A percentile compares a stretch with the other conserved stretches of the same genome.
phyloP scores from a whole-genome alignment of 2,113 vertebrate species.

The Hystrix cristata region DNA sequence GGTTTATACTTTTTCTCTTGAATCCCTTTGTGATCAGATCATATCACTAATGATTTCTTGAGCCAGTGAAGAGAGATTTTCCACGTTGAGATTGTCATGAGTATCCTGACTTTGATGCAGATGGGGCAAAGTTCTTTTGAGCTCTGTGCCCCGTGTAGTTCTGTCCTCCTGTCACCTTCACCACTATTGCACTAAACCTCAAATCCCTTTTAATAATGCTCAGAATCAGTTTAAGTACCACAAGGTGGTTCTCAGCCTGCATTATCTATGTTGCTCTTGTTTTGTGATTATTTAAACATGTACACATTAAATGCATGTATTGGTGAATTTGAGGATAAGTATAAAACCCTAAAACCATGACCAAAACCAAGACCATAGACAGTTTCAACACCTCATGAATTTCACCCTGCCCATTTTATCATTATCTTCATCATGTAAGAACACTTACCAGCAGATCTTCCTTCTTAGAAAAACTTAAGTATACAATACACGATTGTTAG shows the following conservation, averaged over 20 bases:
- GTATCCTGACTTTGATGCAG: neutral
- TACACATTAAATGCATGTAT: neutral
- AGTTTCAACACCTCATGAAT: too few species aligned
- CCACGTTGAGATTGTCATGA: neutral
- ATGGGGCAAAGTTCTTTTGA: neutral
- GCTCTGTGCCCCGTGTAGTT: neutral
- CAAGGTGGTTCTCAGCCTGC: neutral
- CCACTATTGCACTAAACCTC: too few species aligned
- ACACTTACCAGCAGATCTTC: neutral
- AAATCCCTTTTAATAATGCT: neutral
- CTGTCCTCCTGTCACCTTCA: neutral
- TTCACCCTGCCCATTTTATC: neutral
- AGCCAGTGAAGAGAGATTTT: neutral
- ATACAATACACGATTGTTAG: neutral
- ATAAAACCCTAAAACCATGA: neutral
- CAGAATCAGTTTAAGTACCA: neutral
- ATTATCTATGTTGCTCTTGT: too few species aligned
- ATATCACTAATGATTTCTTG: neutral
- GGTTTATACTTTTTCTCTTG: neutral
- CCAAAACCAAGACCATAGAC: neutral
- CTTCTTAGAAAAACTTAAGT: neutral
- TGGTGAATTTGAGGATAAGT: neutral
- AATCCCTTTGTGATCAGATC: neutral
- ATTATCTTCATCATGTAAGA: neutral
- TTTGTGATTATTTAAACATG: neutral